Evolutionary conservation across 2,797 vertebrate genomes (phyloP).

Genomic region (Micropoecilia bifurca): DNA sequence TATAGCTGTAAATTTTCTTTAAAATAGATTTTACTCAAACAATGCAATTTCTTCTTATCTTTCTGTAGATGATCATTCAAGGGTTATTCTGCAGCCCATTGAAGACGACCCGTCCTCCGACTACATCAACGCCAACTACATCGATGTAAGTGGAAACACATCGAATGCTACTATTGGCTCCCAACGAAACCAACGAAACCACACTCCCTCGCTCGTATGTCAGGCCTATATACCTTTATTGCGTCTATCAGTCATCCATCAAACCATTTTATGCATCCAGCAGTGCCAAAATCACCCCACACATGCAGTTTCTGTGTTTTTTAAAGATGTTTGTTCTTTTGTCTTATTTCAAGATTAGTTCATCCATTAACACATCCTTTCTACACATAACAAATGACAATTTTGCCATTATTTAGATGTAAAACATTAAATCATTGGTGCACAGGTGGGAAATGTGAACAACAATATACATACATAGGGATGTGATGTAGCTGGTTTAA

Average conservation of each 20-base stretch:
- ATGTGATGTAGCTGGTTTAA: neutral
- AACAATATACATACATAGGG: too few relatives aligned
- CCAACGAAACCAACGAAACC: conserved; percentile 84
- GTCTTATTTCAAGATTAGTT: conserved; percentile 16
- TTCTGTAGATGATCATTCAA: conserved; percentile 94
- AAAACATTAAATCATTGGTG: neutral
- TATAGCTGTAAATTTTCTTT: neutral
- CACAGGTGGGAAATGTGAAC: neutral
- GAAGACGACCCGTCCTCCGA: conserved; percentile 99
- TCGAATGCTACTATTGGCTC: conserved; percentile 85
- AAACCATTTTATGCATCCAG: conserved; percentile 50
- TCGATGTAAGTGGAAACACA: conserved; percentile 97
- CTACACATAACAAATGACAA: neutral
- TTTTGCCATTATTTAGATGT: conserved; percentile 6
- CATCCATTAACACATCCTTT: conserved; percentile 25
- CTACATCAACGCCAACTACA: conserved; percentile 99
- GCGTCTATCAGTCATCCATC: conserved; percentile 75
- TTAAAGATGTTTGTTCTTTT: conserved; percentile 28
- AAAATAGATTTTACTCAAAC: neutral
- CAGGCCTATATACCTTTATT: conserved; percentile 86
- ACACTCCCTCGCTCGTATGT: conserved; percentile 87
- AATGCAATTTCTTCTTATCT: conserved; percentile 15
- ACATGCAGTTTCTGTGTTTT: conserved; percentile 25
- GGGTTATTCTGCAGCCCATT: conserved; percentile 98
- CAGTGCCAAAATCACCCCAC: conserved; percentile 32